Conservation (phyloP, 1,140 invertebrate species). For the Linepithema humile region DNA sequence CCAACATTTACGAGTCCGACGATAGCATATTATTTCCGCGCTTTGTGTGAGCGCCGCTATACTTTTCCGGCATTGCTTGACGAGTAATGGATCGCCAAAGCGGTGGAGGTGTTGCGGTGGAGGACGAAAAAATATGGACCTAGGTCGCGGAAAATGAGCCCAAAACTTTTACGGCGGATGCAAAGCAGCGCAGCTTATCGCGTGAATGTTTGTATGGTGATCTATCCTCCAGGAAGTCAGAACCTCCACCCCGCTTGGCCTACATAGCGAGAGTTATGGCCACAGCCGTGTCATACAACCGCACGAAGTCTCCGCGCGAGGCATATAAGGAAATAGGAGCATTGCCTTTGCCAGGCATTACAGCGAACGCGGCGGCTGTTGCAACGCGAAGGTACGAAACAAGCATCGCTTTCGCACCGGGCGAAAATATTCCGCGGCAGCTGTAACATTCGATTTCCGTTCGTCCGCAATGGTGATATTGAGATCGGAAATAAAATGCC, state of each 20-base stretch:
- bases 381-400: constrained; percentile 41
- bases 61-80: not conserved
- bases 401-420: constrained; percentile 20
- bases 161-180: constrained; percentile 69
- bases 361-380: constrained; percentile 16
- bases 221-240: constrained; percentile 72
- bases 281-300: constrained; percentile 70
- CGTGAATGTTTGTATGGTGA: constrained; percentile 68
- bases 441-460: constrained; percentile 29
- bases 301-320: constrained; percentile 56
- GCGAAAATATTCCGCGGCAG: constrained; percentile 34
- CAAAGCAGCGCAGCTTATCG: constrained; percentile 67
- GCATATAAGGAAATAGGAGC: constrained; percentile 71
- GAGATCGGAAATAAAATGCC: constrained; percentile 43
- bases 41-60: not conserved
- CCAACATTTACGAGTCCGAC: not conserved
- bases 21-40: not conserved
- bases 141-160: constrained; percentile 65
- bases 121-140: constrained; percentile 48
- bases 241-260: constrained; percentile 68
- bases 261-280: constrained; percentile 72
- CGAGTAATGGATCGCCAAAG: constrained; percentile 43
- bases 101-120: not conserved
- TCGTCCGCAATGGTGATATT: constrained; percentile 15
- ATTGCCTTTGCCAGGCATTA: constrained; percentile 52